Evolutionary conservation across 2,113 vertebrate genomes (phyloP).

Genomic region (Piprites chloris): DNA sequence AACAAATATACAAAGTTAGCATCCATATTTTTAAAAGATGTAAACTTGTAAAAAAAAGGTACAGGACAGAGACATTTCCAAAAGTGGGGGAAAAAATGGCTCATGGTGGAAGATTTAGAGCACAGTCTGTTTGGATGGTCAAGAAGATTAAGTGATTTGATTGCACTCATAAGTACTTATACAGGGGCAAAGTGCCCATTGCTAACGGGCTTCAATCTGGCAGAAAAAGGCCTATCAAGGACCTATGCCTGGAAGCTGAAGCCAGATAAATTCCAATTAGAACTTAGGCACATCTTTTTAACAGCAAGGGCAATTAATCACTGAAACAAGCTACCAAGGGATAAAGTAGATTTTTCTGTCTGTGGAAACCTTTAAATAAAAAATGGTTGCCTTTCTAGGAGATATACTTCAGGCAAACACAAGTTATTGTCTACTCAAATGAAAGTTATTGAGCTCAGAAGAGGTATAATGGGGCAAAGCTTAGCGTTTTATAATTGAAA

Average conservation of each 20-base stretch:
- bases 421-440: background rate
- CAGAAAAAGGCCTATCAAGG: background rate
- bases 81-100: background rate
- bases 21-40: background rate
- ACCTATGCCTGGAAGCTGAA: background rate
- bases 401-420: background rate
- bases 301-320: background rate
- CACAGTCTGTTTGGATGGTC: background rate
- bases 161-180: background rate
- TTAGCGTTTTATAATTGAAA: background rate
- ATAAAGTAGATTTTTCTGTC: background rate
- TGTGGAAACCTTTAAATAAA: slow-evolving; percentile 19
- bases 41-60: background rate
- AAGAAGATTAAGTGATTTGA: slow-evolving; percentile 8
- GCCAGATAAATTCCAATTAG: slow-evolving; percentile 24
- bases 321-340: background rate
- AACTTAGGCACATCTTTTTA: slow-evolving; percentile 12
- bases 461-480: background rate
- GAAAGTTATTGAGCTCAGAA: background rate
- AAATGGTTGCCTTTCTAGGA: background rate
- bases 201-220: background rate
- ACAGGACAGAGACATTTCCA: background rate
- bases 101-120: background rate
- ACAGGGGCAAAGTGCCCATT: background rate
- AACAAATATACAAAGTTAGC: background rate